Evolutionary conservation across 2,888 invertebrate species (phyloP).

Genomic region (Opisthograptis luteolata): DNA sequence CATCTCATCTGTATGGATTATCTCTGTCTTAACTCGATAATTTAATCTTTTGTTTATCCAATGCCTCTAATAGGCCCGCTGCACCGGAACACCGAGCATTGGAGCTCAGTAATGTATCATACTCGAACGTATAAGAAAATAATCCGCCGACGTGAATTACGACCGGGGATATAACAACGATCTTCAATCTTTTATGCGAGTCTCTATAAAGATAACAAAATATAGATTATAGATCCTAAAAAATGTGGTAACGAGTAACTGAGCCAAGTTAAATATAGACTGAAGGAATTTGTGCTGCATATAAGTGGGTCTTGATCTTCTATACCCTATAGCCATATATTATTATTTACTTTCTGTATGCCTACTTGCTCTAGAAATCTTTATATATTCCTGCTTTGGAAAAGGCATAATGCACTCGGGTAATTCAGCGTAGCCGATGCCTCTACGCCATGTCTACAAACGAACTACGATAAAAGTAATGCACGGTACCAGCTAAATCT

Average conservation of each 20-base stretch:
- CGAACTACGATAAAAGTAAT: neutral
- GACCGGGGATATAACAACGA: constrained; percentile 57
- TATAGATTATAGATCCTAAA: constrained; percentile 31
- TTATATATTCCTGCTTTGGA: no score
- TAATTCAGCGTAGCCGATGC: no score
- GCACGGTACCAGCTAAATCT: no score
- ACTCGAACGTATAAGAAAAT: constrained; percentile 72
- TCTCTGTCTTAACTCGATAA: constrained; percentile 78
- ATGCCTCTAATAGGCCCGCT: constrained; percentile 75
- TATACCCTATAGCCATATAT: no score
- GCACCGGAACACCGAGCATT: constrained; percentile 68
- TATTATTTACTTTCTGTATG: no score
- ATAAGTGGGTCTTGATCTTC: constrained; percentile 7
- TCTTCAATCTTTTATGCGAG: constrained; percentile 56
- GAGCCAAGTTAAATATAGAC: constrained; percentile 27
- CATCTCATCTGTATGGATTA: constrained; percentile 80
- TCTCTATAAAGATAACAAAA: constrained; percentile 41
- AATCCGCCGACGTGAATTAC: constrained; percentile 73
- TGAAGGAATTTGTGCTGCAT: constrained; percentile 13
- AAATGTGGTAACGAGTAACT: constrained; percentile 35
- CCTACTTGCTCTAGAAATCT: neutral
- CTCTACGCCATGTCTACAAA: neutral
- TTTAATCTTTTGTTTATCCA: constrained; percentile 83
- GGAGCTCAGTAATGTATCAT: constrained; percentile 76
- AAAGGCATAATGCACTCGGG: no score